Conservation (phyloP, 1,140 invertebrate species). For the Micrasema minimum region DNA sequence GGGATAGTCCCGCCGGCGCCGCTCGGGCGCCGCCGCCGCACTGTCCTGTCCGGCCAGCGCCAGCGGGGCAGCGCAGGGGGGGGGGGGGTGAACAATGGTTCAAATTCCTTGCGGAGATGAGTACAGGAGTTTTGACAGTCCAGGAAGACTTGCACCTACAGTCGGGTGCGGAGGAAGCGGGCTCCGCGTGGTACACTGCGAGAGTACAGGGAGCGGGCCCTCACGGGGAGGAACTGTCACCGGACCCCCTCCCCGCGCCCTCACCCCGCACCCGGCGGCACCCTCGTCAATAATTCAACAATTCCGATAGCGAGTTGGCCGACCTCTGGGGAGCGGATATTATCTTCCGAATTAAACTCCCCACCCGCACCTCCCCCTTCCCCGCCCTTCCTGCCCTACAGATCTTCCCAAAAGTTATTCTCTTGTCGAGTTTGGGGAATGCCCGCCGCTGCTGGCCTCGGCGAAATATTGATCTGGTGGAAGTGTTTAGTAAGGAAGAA, state of each 20-base stretch:
- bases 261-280: background rate
- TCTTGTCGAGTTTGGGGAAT: background rate
- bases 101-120: too few relatives aligned
- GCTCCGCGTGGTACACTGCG: too few relatives aligned
- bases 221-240: too few relatives aligned
- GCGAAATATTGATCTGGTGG: too few relatives aligned
- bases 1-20: too few relatives aligned
- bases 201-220: too few relatives aligned
- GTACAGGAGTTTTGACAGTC: too few relatives aligned
- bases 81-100: background rate
- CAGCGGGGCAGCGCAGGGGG: background rate
- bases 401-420: conserved; percentile 1
- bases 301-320: conserved; percentile 35
- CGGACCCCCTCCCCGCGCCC: background rate
- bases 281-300: conserved; percentile 39
- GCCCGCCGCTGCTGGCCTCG: too few relatives aligned
- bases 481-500: too few relatives aligned
- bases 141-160: too few relatives aligned
- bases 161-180: too few relatives aligned
- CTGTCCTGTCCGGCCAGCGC: background rate
- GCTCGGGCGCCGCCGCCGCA: too few relatives aligned
- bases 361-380: background rate
- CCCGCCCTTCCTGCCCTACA: background rate
- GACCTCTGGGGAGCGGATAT: conserved; percentile 21
- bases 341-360: conserved; percentile 23